Conservation (phyloP, 1,140 invertebrate genomes). For the Dinoponera quadriceps region DNA sequence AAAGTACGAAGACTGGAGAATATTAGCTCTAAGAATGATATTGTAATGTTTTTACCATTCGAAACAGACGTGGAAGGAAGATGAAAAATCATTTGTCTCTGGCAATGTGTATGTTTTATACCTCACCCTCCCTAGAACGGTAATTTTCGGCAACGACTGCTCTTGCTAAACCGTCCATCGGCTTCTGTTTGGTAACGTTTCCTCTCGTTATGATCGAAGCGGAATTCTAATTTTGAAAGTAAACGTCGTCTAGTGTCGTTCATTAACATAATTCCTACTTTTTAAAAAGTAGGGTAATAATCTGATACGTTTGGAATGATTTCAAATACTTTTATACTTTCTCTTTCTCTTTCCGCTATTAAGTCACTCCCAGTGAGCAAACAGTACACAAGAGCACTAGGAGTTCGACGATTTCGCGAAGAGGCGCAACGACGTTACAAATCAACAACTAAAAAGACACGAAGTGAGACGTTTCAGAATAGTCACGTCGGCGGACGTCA, state of each 20-base stretch:
- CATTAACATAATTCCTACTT: too few species aligned
- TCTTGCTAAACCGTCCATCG: not conserved
- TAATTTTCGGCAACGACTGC: conserved; percentile 4
- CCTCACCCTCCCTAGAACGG: not conserved
- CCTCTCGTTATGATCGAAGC: not conserved
- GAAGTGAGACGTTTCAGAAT: not conserved
- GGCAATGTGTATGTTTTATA: too few species aligned
- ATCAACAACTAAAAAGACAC: not conserved
- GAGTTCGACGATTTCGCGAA: not conserved
- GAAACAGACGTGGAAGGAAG: not conserved
- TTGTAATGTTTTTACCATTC: not conserved
- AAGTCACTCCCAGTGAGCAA: too few species aligned
- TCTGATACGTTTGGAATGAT: too few species aligned
- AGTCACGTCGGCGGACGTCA: not conserved
- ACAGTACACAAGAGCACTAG: not conserved
- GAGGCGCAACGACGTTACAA: not conserved
- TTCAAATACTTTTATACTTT: too few species aligned
- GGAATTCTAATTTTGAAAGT: too few species aligned
- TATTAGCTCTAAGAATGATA: not conserved
- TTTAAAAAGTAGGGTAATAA: too few species aligned
- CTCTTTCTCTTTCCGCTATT: too few species aligned
- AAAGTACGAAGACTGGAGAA: not conserved
- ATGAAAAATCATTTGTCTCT: not conserved
- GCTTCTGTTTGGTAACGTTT: not conserved
- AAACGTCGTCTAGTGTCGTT: too few species aligned